Percentiles rank a stretch among this genome's conserved stretches.
These are phyloP conservation scores for Cirrhinus molitorella DNA, from an alignment of 2,797 vertebrate genomes.

Conservation along the genomic window DNA sequence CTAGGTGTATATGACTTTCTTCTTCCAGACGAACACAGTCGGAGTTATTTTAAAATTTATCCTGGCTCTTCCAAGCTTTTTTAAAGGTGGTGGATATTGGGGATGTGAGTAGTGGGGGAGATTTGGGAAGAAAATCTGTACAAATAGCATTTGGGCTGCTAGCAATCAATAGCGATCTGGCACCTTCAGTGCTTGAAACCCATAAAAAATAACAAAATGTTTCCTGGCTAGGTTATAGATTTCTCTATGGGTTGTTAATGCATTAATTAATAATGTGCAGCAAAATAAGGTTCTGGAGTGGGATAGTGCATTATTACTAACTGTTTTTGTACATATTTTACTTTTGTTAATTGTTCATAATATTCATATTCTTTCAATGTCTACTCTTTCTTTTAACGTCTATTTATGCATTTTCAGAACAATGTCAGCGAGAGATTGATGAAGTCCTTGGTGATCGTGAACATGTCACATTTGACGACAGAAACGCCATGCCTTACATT, in stretches of 20 bases:
- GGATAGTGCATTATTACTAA: not conserved
- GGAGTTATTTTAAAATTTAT: too few relatives aligned
- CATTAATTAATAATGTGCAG: not conserved
- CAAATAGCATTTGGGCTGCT: too few relatives aligned
- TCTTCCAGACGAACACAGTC: too few relatives aligned
- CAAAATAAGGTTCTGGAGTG: not conserved
- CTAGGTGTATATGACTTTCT: too few relatives aligned
- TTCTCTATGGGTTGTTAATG: not conserved
- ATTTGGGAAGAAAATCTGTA: too few relatives aligned
- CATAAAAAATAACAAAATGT: too few relatives aligned
- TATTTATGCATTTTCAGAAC: constrained; percentile 15
- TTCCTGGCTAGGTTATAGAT: too few relatives aligned
- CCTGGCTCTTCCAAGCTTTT: too few relatives aligned
- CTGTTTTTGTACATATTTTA: not conserved
- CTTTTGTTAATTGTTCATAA: not conserved
- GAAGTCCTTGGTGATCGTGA: constrained; percentile 48
- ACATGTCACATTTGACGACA: constrained; percentile 47
- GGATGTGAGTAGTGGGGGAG: too few relatives aligned
- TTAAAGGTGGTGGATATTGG: too few relatives aligned
- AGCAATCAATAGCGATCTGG: too few relatives aligned
- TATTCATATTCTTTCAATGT: not conserved
- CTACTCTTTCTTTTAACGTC: not conserved
- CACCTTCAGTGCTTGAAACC: too few relatives aligned
- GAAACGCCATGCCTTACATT: constrained; percentile 57
- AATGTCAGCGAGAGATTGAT: constrained; percentile 62